These are phyloP conservation scores for Presbytis comata DNA, from an alignment of 2,797 vertebrate species.

Conservation along the genomic window DNA sequence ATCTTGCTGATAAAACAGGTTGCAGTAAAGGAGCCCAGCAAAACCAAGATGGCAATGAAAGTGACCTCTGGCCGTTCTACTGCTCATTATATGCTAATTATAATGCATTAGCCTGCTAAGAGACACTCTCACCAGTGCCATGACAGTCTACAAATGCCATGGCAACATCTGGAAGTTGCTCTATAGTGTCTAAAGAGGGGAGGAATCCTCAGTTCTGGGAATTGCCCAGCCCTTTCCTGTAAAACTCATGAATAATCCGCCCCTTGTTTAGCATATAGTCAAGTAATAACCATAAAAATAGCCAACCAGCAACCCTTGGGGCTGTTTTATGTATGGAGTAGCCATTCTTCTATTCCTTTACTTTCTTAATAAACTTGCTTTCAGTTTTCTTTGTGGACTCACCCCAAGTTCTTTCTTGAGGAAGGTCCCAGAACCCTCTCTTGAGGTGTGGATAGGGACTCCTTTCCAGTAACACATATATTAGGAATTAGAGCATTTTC, in stretches of 20 bases:
- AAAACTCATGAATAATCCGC: neutral
- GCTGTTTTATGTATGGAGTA: neutral
- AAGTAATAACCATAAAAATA: neutral
- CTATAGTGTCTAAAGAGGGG: neutral
- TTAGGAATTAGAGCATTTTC: neutral
- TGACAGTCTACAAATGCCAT: neutral
- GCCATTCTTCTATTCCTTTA: neutral
- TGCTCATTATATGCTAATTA: neutral
- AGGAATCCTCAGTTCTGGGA: neutral
- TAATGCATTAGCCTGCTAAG: neutral
- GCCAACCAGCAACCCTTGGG: neutral
- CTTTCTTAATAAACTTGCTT: neutral
- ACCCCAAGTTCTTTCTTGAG: neutral
- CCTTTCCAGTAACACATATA: neutral
- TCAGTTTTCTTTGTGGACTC: neutral
- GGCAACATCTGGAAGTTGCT: neutral
- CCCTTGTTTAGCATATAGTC: neutral
- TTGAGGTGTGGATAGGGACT: neutral
- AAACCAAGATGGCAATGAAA: neutral
- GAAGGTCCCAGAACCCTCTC: neutral
- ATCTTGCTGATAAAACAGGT: neutral
- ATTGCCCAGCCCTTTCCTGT: neutral
- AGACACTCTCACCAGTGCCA: neutral
- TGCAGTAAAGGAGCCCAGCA: neutral
- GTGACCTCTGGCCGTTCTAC: neutral